These are phyloP conservation scores for Toxotes jaculatrix DNA, from an alignment of 2,113 vertebrate species.

Conservation along the genomic window DNA sequence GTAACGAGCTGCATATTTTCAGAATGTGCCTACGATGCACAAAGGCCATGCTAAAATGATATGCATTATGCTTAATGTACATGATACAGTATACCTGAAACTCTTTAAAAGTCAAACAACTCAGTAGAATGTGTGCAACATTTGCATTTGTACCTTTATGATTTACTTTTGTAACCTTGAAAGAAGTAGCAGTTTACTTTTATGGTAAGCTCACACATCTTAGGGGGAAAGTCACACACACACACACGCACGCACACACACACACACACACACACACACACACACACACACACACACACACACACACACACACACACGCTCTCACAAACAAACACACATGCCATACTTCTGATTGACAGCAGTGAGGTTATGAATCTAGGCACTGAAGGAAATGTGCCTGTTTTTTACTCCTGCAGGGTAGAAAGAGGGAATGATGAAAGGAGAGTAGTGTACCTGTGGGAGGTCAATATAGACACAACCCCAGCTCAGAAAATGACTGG, in stretches of 20 bases:
- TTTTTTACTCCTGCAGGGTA: conserved; percentile 56
- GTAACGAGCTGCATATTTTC: conserved; percentile 35
- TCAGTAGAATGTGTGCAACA: background rate
- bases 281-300: background rate
- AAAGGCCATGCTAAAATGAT: conserved; percentile 36
- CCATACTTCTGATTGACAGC: conserved; percentile 59
- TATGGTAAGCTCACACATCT: conserved; percentile 19
- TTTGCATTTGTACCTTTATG: conserved; percentile 25
- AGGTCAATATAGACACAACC: conserved; percentile 77
- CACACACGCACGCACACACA: background rate
- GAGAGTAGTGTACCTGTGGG: conserved; percentile 65
- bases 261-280: conserved; percentile 19
- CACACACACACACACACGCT: background rate
- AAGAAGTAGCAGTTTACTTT: background rate
- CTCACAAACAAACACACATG: conserved; percentile 28
- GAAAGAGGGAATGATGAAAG: conserved; percentile 64
- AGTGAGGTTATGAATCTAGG: conserved; percentile 48
- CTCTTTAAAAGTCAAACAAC: conserved; percentile 28
- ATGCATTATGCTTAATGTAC: conserved; percentile 25
- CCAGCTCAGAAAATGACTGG: conserved; percentile 71
- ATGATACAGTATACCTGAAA: background rate
- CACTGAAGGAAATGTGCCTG: conserved; percentile 28
- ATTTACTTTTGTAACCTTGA: conserved; percentile 20
- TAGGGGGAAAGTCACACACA: conserved; percentile 4
- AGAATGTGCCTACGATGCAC: conserved; percentile 31